Evolutionary conservation across 1,140 invertebrate species (phyloP).

Genomic region (Lepidurus arcticus): DNA sequence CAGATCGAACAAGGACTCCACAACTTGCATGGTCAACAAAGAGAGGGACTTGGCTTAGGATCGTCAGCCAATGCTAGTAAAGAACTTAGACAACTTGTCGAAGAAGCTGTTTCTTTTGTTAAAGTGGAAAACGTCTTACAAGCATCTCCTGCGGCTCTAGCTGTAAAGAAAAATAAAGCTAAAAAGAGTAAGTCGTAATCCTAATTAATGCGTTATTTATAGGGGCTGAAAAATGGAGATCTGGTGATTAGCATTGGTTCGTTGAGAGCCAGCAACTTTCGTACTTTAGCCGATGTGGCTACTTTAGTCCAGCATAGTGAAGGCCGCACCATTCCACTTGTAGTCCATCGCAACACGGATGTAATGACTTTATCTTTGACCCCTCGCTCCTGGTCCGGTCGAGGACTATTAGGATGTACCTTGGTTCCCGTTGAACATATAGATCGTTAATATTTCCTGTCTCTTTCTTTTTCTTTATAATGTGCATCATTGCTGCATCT

Average conservation of each 20-base stretch:
- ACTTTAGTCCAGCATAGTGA: slow-evolving; percentile 67
- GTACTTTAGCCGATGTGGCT: slow-evolving; percentile 57
- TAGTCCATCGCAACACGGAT: slow-evolving; percentile 52
- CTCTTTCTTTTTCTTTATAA: neutral
- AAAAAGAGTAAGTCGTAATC: slow-evolving; percentile 26
- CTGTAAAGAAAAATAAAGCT: slow-evolving; percentile 53
- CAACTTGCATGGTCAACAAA: slow-evolving; percentile 48
- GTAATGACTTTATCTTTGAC: slow-evolving; percentile 53
- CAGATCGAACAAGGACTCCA: slow-evolving; percentile 71
- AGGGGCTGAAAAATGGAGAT: slow-evolving; percentile 73
- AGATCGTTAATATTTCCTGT: slow-evolving; percentile 45
- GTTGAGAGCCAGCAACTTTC: slow-evolving; percentile 66
- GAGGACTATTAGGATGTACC: slow-evolving; percentile 70
- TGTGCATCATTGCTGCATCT: neutral
- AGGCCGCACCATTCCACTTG: slow-evolving; percentile 55
- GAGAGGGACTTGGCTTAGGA: slow-evolving; percentile 33
- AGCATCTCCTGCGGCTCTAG: slow-evolving; percentile 72
- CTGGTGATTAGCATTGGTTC: slow-evolving; percentile 77
- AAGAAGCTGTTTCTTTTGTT: slow-evolving; percentile 54
- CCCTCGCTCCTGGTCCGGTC: slow-evolving; percentile 64
- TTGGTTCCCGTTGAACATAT: slow-evolving; percentile 52
- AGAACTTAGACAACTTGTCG: slow-evolving; percentile 18
- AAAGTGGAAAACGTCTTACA: slow-evolving; percentile 63
- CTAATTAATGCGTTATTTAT: slow-evolving; percentile 41
- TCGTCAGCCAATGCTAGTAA: neutral